A percentile compares a stretch with the other conserved stretches of the same genome.
Conservation (phyloP, 2,888 invertebrate genomes). For the Lepidonotus clava region DNA sequence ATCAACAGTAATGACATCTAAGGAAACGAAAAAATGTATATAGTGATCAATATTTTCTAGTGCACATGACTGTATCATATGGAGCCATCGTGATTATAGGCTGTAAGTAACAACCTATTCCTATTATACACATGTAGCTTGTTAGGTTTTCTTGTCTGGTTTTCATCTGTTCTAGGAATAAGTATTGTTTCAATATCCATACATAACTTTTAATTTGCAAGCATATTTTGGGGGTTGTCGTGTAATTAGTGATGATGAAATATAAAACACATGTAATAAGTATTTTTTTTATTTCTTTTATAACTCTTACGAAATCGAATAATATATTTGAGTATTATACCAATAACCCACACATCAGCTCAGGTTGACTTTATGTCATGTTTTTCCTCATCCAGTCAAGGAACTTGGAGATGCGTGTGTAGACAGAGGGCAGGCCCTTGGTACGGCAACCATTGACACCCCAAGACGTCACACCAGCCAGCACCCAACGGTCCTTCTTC, state of each 20-base stretch:
- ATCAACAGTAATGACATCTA: too few relatives aligned
- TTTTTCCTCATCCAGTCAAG: conserved; percentile 59
- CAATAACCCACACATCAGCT: background rate
- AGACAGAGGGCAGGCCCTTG: conserved; percentile 63
- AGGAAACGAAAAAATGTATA: too few relatives aligned
- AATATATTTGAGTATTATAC: background rate
- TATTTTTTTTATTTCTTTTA: background rate
- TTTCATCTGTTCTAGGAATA: background rate
- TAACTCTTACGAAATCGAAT: background rate
- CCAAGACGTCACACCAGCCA: conserved; percentile 61
- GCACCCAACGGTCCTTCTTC: conserved; percentile 60
- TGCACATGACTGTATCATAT: too few relatives aligned
- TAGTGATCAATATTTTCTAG: too few relatives aligned
- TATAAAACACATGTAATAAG: background rate
- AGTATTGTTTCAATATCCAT: background rate
- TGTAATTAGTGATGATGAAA: background rate
- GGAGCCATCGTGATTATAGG: too few relatives aligned
- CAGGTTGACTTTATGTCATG: background rate
- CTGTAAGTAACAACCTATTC: too few relatives aligned
- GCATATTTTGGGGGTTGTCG: background rate
- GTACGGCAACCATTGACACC: conserved; percentile 62
- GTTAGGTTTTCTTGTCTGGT: too few relatives aligned
- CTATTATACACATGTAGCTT: too few relatives aligned
- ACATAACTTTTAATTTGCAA: background rate
- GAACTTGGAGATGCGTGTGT: conserved; percentile 61